Evolutionary conservation across 2,888 invertebrate genomes (phyloP).

Genomic region (Polydrusus tereticollis): DNA sequence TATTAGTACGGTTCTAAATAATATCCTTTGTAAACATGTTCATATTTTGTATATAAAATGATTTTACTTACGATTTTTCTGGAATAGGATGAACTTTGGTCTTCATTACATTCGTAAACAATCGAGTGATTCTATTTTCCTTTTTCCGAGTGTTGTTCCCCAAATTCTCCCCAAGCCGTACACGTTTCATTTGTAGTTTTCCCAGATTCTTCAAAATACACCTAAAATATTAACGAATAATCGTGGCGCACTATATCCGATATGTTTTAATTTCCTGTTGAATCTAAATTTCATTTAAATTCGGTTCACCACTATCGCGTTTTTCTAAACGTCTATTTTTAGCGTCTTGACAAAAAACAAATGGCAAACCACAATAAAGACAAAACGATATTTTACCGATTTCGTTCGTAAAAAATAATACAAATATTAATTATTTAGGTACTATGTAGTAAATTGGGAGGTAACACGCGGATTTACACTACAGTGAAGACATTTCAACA

Average conservation of each 20-base stretch:
- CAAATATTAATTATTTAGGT: not conserved
- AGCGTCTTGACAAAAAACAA: constrained; percentile 3
- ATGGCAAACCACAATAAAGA: not conserved
- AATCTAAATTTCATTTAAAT: constrained; percentile 11
- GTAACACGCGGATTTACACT: constrained; percentile 15
- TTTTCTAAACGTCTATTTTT: constrained; percentile 22
- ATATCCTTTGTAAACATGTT: too few species aligned
- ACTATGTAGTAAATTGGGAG: too few species aligned
- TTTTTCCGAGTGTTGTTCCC: constrained; percentile 28
- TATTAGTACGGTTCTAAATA: too few species aligned
- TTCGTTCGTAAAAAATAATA: not conserved
- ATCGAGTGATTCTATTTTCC: constrained; percentile 22
- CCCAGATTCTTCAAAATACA: constrained; percentile 49
- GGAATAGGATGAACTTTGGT: constrained; percentile 45
- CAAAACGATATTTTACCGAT: not conserved
- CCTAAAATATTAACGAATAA: constrained; percentile 33
- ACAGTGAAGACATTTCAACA: constrained; percentile 9
- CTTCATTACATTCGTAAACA: not conserved
- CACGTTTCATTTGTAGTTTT: constrained; percentile 49
- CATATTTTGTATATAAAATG: not conserved
- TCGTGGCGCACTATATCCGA: not conserved
- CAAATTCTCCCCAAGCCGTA: constrained; percentile 30
- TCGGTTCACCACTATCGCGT: constrained; percentile 30
- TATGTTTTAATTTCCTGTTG: not conserved
- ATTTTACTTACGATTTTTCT: constrained; percentile 47